Conservation (phyloP, 1,140 invertebrate species). For the Drosophila setifemur region DNA sequence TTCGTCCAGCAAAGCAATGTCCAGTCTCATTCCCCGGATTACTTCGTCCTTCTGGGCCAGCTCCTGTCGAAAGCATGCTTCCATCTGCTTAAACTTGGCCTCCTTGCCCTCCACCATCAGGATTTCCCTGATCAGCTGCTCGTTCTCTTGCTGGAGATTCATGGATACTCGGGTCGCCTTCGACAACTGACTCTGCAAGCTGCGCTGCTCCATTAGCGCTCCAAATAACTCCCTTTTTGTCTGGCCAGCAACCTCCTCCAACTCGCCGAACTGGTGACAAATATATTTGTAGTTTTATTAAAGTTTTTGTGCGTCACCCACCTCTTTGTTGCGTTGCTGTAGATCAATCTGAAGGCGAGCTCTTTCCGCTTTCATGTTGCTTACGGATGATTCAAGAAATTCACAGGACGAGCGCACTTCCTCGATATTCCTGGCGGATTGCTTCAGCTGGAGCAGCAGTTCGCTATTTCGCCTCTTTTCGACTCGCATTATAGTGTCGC, state of each 20-base stretch:
- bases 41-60: conserved; percentile 17
- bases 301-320: background rate
- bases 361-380: conserved; percentile 42
- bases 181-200: conserved; percentile 24
- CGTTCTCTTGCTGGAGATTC: conserved; percentile 21
- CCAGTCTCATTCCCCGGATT: background rate
- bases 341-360: conserved; percentile 30
- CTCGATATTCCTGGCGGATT: conserved; percentile 35
- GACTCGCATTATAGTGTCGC: conserved; percentile 49
- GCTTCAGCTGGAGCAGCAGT: conserved; percentile 50
- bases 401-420: conserved; percentile 43
- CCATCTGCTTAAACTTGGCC: background rate
- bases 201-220: conserved; percentile 39
- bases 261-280: conserved; percentile 4
- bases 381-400: conserved; percentile 21
- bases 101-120: background rate
- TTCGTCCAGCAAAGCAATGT: background rate
- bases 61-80: background rate
- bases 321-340: conserved; percentile 1
- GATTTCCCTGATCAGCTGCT: conserved; percentile 27
- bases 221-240: conserved; percentile 40
- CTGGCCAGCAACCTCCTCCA: conserved; percentile 14
- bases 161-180: conserved; percentile 1
- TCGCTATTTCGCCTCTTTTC: conserved; percentile 65
- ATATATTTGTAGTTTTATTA: background rate